phyloP scores from a whole-genome alignment of 2,797 vertebrate genomes.

The Mus minutoides region DNA sequence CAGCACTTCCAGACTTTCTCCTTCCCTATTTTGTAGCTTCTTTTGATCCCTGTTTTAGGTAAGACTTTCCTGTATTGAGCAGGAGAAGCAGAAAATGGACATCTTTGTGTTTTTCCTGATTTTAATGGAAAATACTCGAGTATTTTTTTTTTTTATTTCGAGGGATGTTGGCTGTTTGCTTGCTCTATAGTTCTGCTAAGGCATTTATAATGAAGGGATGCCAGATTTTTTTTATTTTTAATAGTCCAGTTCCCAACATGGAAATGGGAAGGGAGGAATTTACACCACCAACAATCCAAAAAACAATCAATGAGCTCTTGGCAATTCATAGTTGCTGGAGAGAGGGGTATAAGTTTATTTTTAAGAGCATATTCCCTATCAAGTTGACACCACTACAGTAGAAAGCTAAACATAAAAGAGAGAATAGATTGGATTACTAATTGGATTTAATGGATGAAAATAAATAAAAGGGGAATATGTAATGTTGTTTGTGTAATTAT shows the following conservation, averaged over 20 bases:
- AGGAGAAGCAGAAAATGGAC: not conserved
- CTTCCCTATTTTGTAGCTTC: too few species aligned
- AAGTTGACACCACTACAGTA: too few species aligned
- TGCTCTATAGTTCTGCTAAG: not conserved
- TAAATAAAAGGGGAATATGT: not conserved
- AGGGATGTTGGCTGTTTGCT: not conserved
- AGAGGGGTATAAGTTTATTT: not conserved
- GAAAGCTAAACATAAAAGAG: not conserved
- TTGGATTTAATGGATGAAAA: not conserved
- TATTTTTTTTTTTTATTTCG: not conserved
- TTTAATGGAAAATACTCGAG: not conserved
- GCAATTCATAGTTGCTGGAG: not conserved
- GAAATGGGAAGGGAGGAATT: not conserved
- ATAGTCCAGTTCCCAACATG: not conserved
- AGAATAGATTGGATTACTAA: too few species aligned
- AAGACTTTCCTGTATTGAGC: not conserved
- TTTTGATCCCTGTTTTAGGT: not conserved
- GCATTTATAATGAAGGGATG: not conserved
- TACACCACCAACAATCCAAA: accelerated
- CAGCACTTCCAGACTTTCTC: not conserved
- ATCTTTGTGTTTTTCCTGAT: not conserved
- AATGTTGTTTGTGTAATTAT: not conserved
- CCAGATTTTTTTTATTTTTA: not conserved
- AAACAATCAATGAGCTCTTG: not conserved
- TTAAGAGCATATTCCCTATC: not conserved